Evolutionary conservation across 2,888 invertebrate species (phyloP).

Genomic region (Lochmaea crataegi): DNA sequence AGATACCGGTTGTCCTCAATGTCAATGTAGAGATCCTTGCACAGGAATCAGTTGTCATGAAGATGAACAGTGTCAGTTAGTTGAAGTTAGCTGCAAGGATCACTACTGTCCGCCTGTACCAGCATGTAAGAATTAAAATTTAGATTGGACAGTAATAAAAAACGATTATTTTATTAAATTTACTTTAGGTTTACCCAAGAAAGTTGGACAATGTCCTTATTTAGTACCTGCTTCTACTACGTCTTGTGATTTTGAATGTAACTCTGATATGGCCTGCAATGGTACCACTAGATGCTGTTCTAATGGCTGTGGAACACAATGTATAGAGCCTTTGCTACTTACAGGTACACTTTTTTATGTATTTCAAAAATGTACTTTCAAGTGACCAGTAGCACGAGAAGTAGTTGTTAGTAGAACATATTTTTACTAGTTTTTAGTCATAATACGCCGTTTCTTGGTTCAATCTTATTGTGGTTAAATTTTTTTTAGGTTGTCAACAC

Average conservation of each 20-base stretch:
- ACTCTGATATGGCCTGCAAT: conserved; percentile 80
- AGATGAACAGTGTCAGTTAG: conserved; percentile 81
- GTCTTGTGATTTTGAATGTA: conserved; percentile 82
- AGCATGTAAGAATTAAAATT: conserved; percentile 71
- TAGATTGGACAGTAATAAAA: no score
- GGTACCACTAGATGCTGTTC: conserved; percentile 82
- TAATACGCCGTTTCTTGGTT: neutral
- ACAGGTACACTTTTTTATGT: conserved; percentile 63
- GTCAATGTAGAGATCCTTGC: conserved; percentile 86
- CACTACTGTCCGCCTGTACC: conserved; percentile 90
- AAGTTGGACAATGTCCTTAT: conserved; percentile 86
- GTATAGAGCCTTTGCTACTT: conserved; percentile 78
- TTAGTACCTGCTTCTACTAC: conserved; percentile 76
- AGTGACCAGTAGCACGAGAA: neutral
- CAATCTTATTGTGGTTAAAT: neutral
- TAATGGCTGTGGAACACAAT: conserved; percentile 88
- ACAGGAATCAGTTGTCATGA: conserved; percentile 73
- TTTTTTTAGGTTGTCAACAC: conserved; percentile 73
- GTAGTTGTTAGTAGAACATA: neutral
- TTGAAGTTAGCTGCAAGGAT: conserved; percentile 86
- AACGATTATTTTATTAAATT: neutral
- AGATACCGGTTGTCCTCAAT: conserved; percentile 79
- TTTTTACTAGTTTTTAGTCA: no score
- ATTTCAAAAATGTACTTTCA: neutral
- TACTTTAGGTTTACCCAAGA: conserved; percentile 69